These are phyloP conservation scores for Triplophysa yarkandensis DNA, from an alignment of 2,797 vertebrate genomes.

Conservation along the genomic window DNA sequence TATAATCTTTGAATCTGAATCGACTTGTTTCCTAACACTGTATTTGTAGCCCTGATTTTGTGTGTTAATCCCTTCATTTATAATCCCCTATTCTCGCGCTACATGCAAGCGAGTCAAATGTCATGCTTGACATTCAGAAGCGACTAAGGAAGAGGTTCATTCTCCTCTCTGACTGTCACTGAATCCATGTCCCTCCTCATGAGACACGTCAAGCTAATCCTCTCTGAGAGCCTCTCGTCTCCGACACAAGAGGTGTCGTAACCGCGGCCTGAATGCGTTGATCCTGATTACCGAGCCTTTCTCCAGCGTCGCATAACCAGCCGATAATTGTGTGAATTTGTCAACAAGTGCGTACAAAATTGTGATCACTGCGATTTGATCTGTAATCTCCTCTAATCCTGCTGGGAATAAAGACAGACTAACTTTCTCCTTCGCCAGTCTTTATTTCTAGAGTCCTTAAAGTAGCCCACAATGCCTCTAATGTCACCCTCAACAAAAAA, in stretches of 20 bases:
- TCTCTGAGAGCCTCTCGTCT: conserved; percentile 49
- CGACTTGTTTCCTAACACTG: not conserved
- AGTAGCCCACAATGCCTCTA: conserved; percentile 16
- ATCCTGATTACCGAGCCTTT: conserved; percentile 51
- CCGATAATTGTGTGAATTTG: conserved; percentile 55
- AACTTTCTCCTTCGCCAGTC: conserved; percentile 17
- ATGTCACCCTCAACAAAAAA: conserved; percentile 18
- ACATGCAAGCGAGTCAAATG: not conserved
- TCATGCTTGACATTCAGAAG: conserved; percentile 41
- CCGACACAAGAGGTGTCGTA: conserved; percentile 21
- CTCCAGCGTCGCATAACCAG: conserved; percentile 45
- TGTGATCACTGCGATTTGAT: conserved; percentile 21
- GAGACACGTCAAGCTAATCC: conserved; percentile 52
- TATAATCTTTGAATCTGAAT: not conserved
- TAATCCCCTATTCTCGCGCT: conserved; percentile 7
- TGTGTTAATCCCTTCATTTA: conserved; percentile 18
- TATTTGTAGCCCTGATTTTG: not conserved
- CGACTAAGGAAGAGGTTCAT: conserved; percentile 45
- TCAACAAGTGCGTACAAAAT: conserved; percentile 43
- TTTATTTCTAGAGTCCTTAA: conserved; percentile 36
- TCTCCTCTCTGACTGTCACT: conserved; percentile 42
- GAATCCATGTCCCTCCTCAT: conserved; percentile 41
- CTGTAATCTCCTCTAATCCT: conserved; percentile 54
- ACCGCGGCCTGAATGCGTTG: conserved; percentile 15
- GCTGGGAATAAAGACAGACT: conserved; percentile 13